Evolutionary conservation across 2,113 vertebrate genomes (phyloP).

Genomic region (Ictalurus punctatus): DNA sequence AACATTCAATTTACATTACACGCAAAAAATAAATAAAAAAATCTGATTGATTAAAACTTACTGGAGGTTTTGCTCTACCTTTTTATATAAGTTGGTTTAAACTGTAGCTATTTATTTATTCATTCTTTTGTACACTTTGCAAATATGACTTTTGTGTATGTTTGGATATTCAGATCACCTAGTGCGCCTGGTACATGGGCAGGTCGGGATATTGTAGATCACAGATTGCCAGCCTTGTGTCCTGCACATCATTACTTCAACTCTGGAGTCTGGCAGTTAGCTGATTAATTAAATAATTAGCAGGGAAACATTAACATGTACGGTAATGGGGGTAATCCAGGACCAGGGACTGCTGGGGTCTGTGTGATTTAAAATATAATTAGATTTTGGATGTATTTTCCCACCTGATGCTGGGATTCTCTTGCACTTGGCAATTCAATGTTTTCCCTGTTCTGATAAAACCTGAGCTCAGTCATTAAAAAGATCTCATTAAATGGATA

Average conservation of each 20-base stretch:
- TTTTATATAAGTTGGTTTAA: background rate
- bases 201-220: background rate
- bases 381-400: background rate
- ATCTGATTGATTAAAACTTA: background rate
- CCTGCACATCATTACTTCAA: background rate
- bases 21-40: background rate
- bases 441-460: background rate
- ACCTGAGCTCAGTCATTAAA: background rate
- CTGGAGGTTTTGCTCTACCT: background rate
- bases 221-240: background rate
- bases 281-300: background rate
- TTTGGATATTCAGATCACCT: background rate
- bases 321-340: background rate
- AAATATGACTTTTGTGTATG: background rate
- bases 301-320: background rate
- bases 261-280: background rate
- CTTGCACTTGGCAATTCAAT: background rate
- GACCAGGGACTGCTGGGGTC: background rate
- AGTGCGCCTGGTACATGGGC: background rate
- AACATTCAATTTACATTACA: background rate
- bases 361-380: background rate
- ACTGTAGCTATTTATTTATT: background rate
- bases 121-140: background rate
- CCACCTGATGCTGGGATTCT: background rate
- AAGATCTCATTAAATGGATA: background rate